These are phyloP conservation scores for Acanthopagrus latus DNA, from an alignment of 2,797 vertebrate genomes.

Conservation along the genomic window DNA sequence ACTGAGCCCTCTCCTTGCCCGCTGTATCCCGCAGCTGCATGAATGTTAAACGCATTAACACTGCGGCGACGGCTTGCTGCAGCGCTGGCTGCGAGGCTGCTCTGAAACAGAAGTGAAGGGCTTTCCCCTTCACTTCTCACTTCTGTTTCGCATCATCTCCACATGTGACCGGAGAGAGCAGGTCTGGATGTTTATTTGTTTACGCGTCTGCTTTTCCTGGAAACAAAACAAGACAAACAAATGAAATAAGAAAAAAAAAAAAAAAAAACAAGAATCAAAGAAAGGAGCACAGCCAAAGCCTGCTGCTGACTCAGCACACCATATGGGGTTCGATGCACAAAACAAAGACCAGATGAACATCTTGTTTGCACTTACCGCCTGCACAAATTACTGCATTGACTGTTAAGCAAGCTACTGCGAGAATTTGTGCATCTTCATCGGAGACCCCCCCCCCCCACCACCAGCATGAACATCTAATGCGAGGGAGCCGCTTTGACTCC, in stretches of 20 bases:
- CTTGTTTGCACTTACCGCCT: conserved; percentile 27
- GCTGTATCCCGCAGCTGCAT: neutral
- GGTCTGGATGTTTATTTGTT: conserved; percentile 57
- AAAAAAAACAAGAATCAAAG: conserved; percentile 18
- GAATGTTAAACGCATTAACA: conserved; percentile 39
- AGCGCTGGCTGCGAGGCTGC: conserved; percentile 35
- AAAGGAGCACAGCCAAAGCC: conserved; percentile 44
- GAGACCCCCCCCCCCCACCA: conserved; percentile 10
- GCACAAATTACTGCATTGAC: conserved; percentile 49
- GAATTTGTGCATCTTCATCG: conserved; percentile 7
- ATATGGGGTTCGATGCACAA: conserved; percentile 56
- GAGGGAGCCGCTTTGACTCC: neutral
- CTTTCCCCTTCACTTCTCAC: conserved; percentile 15
- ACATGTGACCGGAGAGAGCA: conserved; percentile 40
- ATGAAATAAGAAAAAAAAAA: conserved; percentile 39
- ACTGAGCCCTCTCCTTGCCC: conserved; percentile 33
- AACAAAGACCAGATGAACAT: conserved; percentile 66
- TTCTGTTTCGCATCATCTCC: conserved; percentile 61
- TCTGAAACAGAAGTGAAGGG: conserved; percentile 46
- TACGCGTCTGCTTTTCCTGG: conserved; percentile 54
- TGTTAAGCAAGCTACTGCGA: neutral
- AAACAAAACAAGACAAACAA: conserved; percentile 12
- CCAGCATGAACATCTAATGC: neutral
- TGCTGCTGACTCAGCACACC: conserved; percentile 67
- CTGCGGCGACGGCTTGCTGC: conserved; percentile 24